These are phyloP conservation scores for Smithornis capensis DNA, from an alignment of 2,113 vertebrate species.

Conservation along the genomic window DNA sequence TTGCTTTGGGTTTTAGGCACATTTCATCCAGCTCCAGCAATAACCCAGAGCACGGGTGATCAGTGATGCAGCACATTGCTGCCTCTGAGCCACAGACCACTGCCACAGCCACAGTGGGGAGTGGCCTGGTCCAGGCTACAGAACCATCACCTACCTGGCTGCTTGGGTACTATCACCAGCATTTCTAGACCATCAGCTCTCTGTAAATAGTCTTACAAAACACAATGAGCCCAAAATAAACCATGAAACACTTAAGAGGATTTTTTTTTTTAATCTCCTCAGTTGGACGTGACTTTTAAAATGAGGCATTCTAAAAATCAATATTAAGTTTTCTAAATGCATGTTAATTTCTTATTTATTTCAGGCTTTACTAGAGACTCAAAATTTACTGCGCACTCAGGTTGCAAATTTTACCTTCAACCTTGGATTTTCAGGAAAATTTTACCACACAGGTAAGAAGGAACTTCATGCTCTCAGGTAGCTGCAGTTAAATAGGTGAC, in stretches of 20 bases:
- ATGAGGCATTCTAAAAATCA: constrained; percentile 37
- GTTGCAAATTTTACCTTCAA: constrained; percentile 91
- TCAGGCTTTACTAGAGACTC: constrained; percentile 87
- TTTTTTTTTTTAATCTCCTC: not conserved
- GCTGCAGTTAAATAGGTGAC: constrained; percentile 49
- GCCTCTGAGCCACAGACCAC: not conserved
- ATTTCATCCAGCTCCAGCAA: not conserved
- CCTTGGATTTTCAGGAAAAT: constrained; percentile 91
- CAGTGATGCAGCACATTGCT: not conserved
- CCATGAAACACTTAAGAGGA: not conserved
- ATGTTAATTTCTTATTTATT: constrained; percentile 80
- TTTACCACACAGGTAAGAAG: constrained; percentile 89
- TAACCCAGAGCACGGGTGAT: not conserved
- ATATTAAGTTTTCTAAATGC: constrained; percentile 67
- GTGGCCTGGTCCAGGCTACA: not conserved
- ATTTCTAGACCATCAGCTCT: not conserved
- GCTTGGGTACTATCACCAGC: not conserved
- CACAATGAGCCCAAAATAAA: not conserved
- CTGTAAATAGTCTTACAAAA: not conserved
- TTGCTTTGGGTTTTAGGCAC: not conserved
- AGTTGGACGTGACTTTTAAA: constrained; percentile 3
- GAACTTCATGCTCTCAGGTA: constrained; percentile 62
- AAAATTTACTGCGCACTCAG: constrained; percentile 86
- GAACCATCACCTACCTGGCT: not conserved
- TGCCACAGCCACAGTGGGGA: fast-evolving